Evolutionary conservation across 1,140 invertebrate species (phyloP).

Genomic region (Cotesia typhae): DNA sequence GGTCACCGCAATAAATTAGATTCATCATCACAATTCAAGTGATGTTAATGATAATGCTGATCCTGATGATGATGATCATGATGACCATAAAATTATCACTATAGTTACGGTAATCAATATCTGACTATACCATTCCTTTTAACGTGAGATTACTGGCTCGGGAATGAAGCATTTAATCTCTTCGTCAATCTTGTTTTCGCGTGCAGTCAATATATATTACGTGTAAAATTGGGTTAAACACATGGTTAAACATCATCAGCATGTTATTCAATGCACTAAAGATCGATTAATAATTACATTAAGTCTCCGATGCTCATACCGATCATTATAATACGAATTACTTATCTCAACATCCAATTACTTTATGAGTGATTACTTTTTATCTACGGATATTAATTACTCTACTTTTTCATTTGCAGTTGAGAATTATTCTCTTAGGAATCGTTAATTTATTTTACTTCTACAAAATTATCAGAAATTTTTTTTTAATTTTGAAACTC

Average conservation of each 20-base stretch:
- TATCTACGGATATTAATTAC: neutral
- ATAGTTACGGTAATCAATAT: neutral
- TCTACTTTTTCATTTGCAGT: too few species aligned
- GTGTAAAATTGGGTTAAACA: constrained; percentile 31
- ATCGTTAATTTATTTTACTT: too few species aligned
- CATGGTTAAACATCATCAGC: constrained; percentile 25
- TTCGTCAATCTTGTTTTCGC: constrained; percentile 38
- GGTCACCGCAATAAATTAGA: neutral
- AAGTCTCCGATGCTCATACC: neutral
- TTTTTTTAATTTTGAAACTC: too few species aligned
- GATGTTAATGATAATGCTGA: too few species aligned
- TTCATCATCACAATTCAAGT: neutral
- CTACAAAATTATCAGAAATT: too few species aligned
- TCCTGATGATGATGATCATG: neutral
- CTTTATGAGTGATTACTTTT: neutral
- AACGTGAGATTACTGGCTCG: constrained; percentile 6
- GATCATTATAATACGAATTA: neutral
- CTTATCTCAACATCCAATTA: neutral
- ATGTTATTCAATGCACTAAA: constrained; percentile 4
- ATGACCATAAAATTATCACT: neutral
- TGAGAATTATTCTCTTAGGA: too few species aligned
- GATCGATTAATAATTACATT: constrained; percentile 1
- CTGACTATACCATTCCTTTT: neutral
- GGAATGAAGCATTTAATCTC: constrained; percentile 14
- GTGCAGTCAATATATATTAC: constrained; percentile 18